Evolutionary conservation across 2,797 vertebrate genomes (phyloP).

Genomic region (Thaleichthys pacificus): DNA sequence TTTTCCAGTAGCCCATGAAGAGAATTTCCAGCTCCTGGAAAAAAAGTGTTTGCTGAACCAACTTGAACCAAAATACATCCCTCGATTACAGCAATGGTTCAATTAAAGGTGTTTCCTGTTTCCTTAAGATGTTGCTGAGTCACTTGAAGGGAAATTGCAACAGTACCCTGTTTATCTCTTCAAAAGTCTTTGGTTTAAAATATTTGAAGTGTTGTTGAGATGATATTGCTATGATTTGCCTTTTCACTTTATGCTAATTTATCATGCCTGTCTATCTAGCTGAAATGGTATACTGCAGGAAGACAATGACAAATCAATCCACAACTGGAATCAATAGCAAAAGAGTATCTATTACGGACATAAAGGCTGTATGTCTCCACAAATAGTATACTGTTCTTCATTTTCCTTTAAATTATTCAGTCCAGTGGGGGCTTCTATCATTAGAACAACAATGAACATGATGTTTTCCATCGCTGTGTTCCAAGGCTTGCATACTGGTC

Average conservation of each 20-base stretch:
- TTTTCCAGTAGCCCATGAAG: constrained; percentile 1
- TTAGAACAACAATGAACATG: background rate
- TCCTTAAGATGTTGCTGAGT: background rate
- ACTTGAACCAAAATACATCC: constrained; percentile 11
- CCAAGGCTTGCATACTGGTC: background rate
- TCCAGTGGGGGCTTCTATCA: background rate
- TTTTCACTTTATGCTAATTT: background rate
- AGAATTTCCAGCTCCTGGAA: background rate
- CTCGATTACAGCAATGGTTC: background rate
- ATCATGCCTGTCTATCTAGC: background rate
- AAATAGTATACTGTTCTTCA: background rate
- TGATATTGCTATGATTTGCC: background rate
- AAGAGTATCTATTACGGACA: background rate
- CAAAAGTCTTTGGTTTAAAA: background rate
- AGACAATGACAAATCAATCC: background rate
- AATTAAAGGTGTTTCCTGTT: background rate
- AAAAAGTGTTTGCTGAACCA: background rate
- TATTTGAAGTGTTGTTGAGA: background rate
- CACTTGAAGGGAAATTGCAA: background rate
- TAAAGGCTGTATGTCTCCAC: background rate
- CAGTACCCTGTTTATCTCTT: background rate
- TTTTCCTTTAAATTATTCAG: background rate
- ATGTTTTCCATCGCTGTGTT: background rate
- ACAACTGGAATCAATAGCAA: background rate
- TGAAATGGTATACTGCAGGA: background rate